Conservation (phyloP, 2,888 invertebrate species). For the Acronicta aceris region DNA sequence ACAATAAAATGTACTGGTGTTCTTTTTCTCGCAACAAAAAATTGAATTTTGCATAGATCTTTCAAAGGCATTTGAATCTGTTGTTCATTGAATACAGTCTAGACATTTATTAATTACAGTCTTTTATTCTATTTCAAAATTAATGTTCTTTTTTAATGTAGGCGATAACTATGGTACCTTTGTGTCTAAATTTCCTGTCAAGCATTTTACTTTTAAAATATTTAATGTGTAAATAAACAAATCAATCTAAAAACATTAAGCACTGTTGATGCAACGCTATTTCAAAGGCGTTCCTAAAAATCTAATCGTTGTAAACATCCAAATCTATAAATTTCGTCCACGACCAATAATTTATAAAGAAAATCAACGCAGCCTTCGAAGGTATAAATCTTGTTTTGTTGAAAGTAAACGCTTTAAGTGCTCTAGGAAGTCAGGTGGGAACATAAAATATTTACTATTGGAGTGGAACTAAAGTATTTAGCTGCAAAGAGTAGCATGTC, state of each 20-base stretch:
- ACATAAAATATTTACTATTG: conserved; percentile 76
- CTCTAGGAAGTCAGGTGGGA: conserved; percentile 63
- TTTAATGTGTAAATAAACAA: too few species aligned
- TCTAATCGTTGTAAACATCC: conserved; percentile 5
- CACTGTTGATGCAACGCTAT: too few species aligned
- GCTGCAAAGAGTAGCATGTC: conserved; percentile 59
- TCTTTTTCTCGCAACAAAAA: conserved; percentile 35
- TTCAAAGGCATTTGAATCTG: conserved; percentile 29
- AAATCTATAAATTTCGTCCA: conserved; percentile 13
- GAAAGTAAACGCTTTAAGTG: conserved; percentile 61
- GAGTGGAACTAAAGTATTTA: conserved; percentile 74
- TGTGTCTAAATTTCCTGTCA: background rate
- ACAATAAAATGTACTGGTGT: conserved; percentile 60
- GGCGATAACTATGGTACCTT: background rate
- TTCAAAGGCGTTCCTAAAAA: background rate
- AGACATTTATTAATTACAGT: background rate
- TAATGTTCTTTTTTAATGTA: background rate
- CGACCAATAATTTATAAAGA: conserved; percentile 53
- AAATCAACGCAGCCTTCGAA: conserved; percentile 59
- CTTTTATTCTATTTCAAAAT: background rate
- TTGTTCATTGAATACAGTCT: conserved; percentile 4
- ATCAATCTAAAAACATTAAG: too few species aligned
- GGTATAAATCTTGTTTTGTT: conserved; percentile 63
- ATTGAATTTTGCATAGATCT: conserved; percentile 22
- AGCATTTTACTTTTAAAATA: too few species aligned